Base-by-base conservation (phyloP, 1,140 invertebrate genomes). In the Papilio dardanus region DNA sequence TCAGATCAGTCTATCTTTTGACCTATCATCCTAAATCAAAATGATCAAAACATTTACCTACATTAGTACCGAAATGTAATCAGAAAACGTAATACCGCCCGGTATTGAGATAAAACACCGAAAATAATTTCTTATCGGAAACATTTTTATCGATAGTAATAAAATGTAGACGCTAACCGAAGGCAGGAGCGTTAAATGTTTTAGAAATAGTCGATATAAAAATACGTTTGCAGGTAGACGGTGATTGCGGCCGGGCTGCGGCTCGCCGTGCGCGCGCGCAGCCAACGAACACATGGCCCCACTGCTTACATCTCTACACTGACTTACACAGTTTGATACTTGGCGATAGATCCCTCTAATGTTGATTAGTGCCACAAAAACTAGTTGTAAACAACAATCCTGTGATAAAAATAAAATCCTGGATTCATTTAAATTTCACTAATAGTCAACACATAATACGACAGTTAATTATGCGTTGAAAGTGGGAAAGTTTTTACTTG, bases 221-320 rank as follows among this genome's bases (percentile, higher is more conserved):
- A 89, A 89, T 87, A 88, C 85, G 84, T 84, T 76, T 74, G 81
- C 86, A 87, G 81, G 85, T 88, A 89, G 81, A 89, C 90, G 87
- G 84, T 83, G 87, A 88, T 87, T 80, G 88, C 84, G 81, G 77
- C 75, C 80, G 83, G 79, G 83, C 84, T 84, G 87, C 83, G 84
- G 83, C 84, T 86, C 80, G 78, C 77, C 1, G 42, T n/a, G 83
- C 84, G 87, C 81, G 79, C 78, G 83, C 82, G 82, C 84, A 83
- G 79, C 84, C 84, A 77, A 19, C 80, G 83, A 89, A 88, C 89
- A 91, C 87, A 91, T 91, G 89, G 88, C 89, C 81, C 33, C 54
- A 71, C 21, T 78, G 79, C 80, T 87, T 86, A 87, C 81, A 33
- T 71, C 69, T 7, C 19, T 76, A 83, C 42, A 16, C 14, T n/a